Conservation (phyloP, 1,140 invertebrate genomes). For the Grapholita molesta region DNA sequence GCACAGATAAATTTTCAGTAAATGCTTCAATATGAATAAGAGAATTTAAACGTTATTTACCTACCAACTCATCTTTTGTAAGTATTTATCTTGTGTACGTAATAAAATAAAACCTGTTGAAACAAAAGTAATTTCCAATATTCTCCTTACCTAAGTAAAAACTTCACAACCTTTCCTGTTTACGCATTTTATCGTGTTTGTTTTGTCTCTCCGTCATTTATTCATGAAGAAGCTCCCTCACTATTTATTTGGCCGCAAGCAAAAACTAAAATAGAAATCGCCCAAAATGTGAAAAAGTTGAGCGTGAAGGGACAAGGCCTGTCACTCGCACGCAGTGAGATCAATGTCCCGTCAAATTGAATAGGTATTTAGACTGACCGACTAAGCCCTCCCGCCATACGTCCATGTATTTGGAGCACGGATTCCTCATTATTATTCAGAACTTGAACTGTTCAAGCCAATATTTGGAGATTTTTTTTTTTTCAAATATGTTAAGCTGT, state of each 20-base stretch:
- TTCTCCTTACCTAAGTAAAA: too few species aligned
- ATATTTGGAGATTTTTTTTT: conserved; percentile 12
- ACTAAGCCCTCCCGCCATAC: not conserved
- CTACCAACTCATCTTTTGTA: too few species aligned
- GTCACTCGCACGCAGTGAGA: conserved; percentile 40
- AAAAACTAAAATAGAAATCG: conserved; percentile 7
- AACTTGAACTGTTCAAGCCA: conserved; percentile 15
- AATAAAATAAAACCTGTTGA: too few species aligned
- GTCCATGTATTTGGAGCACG: conserved; percentile 8
- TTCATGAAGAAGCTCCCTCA: not conserved
- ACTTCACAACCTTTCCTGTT: not conserved
- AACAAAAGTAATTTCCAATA: too few species aligned
- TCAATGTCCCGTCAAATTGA: conserved; percentile 56
- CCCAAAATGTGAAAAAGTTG: conserved; percentile 22
- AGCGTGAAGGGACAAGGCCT: conserved; percentile 31
- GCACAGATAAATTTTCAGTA: too few species aligned
- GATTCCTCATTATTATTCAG: conserved; percentile 17
- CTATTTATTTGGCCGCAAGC: not conserved
- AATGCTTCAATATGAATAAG: too few species aligned
- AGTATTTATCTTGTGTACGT: too few species aligned
- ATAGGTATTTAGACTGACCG: conserved; percentile 31
- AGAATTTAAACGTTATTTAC: too few species aligned
- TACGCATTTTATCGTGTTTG: not conserved
- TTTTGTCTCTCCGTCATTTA: not conserved
- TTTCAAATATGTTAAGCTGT: conserved; percentile 1